phyloP scores from a whole-genome alignment of 2,797 vertebrate species.

The Loriculus beryllinus region DNA sequence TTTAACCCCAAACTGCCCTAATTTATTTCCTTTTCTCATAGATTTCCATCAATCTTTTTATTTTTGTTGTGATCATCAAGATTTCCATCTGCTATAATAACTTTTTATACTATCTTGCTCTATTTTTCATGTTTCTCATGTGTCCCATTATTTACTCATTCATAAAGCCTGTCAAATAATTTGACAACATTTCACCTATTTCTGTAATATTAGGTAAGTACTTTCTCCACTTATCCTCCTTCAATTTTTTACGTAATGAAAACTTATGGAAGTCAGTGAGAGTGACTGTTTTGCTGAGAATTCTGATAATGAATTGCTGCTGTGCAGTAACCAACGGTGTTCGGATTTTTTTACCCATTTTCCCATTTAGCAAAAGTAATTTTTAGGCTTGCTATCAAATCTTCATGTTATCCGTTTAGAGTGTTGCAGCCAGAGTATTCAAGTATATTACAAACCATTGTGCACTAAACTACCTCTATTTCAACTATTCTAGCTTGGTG shows the following conservation, averaged over 20 bases:
- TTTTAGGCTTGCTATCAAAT: conserved; percentile 18
- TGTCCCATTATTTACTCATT: neutral
- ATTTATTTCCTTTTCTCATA: neutral
- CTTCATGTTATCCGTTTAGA: neutral
- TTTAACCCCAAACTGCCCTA: neutral
- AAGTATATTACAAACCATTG: neutral
- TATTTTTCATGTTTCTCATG: neutral
- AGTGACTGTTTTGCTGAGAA: neutral
- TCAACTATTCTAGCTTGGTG: neutral
- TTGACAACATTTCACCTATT: neutral
- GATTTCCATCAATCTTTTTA: neutral
- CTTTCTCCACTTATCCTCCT: neutral
- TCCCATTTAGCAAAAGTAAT: neutral
- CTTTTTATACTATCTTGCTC: neutral
- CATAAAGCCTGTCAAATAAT: neutral
- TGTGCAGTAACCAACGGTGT: neutral
- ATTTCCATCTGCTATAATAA: neutral
- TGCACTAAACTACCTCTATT: neutral
- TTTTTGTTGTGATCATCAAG: neutral
- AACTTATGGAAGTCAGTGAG: neutral
- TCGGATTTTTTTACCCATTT: neutral
- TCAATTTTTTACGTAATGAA: neutral
- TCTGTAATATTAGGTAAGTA: neutral
- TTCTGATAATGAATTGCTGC: neutral
- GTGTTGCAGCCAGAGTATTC: neutral